Conservation (phyloP, 2,797 vertebrate species). For the Alauda arvensis region DNA sequence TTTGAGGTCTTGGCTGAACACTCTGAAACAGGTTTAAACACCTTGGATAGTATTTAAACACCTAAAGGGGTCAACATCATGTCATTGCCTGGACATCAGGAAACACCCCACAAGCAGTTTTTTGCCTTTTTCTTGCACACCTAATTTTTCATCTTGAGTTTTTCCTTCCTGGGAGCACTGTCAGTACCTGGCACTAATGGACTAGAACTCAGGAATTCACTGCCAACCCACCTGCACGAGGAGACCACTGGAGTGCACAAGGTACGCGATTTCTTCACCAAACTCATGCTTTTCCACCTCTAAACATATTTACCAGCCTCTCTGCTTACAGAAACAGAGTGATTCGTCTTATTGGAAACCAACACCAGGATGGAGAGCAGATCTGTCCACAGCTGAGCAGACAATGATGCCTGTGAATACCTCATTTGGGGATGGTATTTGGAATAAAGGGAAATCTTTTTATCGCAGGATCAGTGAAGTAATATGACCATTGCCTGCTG, state of each 20-base stretch:
- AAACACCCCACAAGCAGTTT: not conserved
- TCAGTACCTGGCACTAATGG: not conserved
- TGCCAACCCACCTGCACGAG: not conserved
- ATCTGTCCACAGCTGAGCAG: accelerated
- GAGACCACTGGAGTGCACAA: not conserved
- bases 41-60: not conserved
- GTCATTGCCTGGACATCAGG: not conserved
- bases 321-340: not conserved
- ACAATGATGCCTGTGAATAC: not conserved
- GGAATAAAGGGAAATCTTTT: not conserved
- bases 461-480: not conserved
- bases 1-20: not conserved
- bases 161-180: not conserved
- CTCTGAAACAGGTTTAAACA: not conserved
- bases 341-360: not conserved
- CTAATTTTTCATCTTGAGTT: not conserved
- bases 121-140: not conserved
- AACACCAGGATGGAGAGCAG: not conserved
- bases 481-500: not conserved
- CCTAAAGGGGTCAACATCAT: accelerated
- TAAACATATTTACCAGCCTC: not conserved
- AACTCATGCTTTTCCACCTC: not conserved
- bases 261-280: not conserved
- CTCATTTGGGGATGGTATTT: not conserved
- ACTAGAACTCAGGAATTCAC: not conserved